A percentile compares a stretch with the other conserved stretches of the same genome.
Evolutionary conservation across 2,797 vertebrate genomes (phyloP).

Genomic region (Myotis findleyi): DNA sequence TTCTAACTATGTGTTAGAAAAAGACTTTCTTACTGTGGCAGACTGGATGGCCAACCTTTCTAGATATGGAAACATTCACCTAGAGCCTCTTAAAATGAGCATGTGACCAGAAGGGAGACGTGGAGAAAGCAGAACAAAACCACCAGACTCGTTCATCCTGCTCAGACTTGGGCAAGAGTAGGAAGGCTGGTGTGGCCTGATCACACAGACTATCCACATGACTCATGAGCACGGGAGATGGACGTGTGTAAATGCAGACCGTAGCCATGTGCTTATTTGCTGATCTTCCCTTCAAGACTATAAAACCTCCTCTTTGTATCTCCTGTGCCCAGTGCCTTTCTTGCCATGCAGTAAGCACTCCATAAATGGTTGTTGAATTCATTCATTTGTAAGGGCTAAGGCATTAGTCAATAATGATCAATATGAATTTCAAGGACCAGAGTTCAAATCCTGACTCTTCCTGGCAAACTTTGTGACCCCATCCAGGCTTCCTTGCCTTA

Average conservation of each 20-base stretch:
- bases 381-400: neutral
- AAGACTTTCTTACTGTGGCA: neutral
- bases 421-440: neutral
- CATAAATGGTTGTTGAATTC: neutral
- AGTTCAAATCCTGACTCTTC: neutral
- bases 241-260: neutral
- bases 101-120: neutral
- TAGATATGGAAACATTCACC: neutral
- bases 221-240: neutral
- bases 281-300: neutral
- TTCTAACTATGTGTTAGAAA: neutral
- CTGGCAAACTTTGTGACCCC: neutral
- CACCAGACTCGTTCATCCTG: neutral
- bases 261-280: neutral
- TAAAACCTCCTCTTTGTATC: neutral
- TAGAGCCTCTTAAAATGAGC: neutral
- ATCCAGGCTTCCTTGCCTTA: neutral
- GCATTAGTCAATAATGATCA: neutral
- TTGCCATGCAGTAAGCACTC: neutral
- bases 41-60: neutral
- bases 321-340: neutral
- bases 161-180: neutral
- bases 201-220: neutral
- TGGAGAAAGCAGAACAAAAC: neutral
- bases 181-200: neutral